phyloP scores from a whole-genome alignment of 2,113 vertebrate genomes.

The Ranitomeya imitator region DNA sequence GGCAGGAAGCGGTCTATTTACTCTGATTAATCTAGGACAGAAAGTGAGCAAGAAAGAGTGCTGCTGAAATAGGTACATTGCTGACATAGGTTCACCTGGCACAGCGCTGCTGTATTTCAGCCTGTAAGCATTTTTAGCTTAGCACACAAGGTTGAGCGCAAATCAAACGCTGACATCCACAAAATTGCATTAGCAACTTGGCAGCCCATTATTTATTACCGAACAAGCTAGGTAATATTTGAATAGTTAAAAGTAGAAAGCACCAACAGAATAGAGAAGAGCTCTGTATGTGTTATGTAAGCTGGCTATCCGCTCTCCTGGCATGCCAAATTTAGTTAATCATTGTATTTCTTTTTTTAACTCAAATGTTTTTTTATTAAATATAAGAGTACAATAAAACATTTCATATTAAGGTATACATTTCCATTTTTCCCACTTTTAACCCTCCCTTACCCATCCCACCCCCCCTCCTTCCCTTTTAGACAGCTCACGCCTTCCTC shows the following conservation, averaged over 20 bases:
- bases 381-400: no score
- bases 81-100: slow-evolving; percentile 41
- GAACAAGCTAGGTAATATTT: slow-evolving; percentile 42
- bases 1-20: background rate
- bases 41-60: background rate
- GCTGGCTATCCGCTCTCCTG: no score
- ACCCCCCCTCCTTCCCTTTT: no score
- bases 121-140: slow-evolving; percentile 48
- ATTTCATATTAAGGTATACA: no score
- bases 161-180: slow-evolving; percentile 45
- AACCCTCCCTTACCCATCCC: no score
- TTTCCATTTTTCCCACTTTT: no score
- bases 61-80: slow-evolving; percentile 29
- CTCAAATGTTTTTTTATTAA: no score
- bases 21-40: slow-evolving; percentile 22
- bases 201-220: slow-evolving; percentile 50
- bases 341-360: no score
- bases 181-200: background rate
- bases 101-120: slow-evolving; percentile 4
- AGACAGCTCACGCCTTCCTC: no score
- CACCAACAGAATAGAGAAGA: background rate
- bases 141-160: slow-evolving; percentile 33
- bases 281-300: background rate
- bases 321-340: no score
- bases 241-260: slow-evolving; percentile 13